Percentiles rank a stretch among this genome's conserved stretches.
phyloP scores from a whole-genome alignment of 2,888 invertebrate genomes.

The Papilio elwesi region DNA sequence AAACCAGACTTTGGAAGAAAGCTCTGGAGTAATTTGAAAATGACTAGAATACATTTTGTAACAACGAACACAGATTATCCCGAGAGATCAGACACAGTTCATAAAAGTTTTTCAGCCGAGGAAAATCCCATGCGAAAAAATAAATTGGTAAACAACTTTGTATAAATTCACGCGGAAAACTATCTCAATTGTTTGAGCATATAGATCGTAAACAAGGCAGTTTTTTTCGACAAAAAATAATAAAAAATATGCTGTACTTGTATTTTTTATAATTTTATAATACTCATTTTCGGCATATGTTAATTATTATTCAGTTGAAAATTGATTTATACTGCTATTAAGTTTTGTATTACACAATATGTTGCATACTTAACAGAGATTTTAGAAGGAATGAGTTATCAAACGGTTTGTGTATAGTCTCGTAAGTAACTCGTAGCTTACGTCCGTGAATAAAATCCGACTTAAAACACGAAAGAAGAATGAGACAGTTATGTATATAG shows the following conservation, averaged over 20 bases:
- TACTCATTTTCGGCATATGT: too few relatives aligned
- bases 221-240: neutral
- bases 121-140: conserved; percentile 24
- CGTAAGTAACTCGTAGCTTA: too few relatives aligned
- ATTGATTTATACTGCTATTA: too few relatives aligned
- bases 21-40: conserved; percentile 13
- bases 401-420: too few relatives aligned
- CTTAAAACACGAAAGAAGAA: too few relatives aligned
- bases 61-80: conserved; percentile 21
- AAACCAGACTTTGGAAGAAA: conserved; percentile 1
- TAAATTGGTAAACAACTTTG: conserved; percentile 33
- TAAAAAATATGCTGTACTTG: neutral
- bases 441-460: too few relatives aligned
- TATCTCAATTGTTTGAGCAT: conserved; percentile 16
- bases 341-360: too few relatives aligned
- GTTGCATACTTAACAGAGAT: too few relatives aligned
- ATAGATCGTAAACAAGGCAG: neutral
- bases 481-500: too few relatives aligned
- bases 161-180: conserved; percentile 21
- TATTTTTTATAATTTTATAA: neutral
- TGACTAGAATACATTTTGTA: conserved; percentile 16
- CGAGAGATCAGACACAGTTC: conserved; percentile 15
- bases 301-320: too few relatives aligned
- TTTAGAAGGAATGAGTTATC: too few relatives aligned
- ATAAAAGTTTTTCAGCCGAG: conserved; percentile 35